phyloP scores from a whole-genome alignment of 1,140 invertebrate genomes.

The Psilanteris sp. region DNA sequence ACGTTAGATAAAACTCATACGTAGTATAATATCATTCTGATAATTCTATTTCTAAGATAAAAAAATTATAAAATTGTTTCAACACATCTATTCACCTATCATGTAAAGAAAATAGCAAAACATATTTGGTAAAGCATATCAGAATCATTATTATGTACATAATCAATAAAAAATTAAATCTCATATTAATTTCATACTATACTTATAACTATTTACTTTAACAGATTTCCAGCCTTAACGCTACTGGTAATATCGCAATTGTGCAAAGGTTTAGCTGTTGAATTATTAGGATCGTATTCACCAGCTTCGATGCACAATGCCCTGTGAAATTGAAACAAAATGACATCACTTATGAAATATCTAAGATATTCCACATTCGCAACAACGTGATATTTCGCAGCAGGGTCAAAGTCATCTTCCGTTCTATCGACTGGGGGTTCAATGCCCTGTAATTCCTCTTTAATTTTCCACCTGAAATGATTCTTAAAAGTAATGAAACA shows the following conservation, averaged over 20 bases:
- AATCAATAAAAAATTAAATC: too few relatives aligned
- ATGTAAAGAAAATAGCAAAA: too few relatives aligned
- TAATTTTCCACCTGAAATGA: conserved; percentile 81
- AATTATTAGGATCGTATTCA: conserved; percentile 86
- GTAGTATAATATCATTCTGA: too few relatives aligned
- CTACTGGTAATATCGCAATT: conserved; percentile 92
- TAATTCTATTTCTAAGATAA: too few relatives aligned
- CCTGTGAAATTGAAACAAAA: conserved; percentile 95
- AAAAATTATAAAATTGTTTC: too few relatives aligned
- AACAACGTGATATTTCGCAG: conserved; percentile 90
- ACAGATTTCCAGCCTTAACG: conserved; percentile 84
- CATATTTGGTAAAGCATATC: too few relatives aligned
- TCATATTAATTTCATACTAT: too few relatives aligned
- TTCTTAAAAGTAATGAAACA: neutral
- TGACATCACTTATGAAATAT: conserved; percentile 93
- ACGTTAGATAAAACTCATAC: too few relatives aligned
- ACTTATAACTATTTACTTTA: conserved; percentile 68
- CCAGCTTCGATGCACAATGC: conserved; percentile 89
- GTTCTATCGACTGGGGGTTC: conserved; percentile 87
- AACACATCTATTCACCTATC: too few relatives aligned
- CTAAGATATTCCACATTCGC: conserved; percentile 91
- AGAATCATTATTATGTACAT: too few relatives aligned
- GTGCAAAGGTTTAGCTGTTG: conserved; percentile 84
- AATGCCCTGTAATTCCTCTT: conserved; percentile 89
- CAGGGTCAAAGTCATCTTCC: conserved; percentile 92